Conservation (phyloP, 1,140 invertebrate species). For the Drosophila triauraria region DNA sequence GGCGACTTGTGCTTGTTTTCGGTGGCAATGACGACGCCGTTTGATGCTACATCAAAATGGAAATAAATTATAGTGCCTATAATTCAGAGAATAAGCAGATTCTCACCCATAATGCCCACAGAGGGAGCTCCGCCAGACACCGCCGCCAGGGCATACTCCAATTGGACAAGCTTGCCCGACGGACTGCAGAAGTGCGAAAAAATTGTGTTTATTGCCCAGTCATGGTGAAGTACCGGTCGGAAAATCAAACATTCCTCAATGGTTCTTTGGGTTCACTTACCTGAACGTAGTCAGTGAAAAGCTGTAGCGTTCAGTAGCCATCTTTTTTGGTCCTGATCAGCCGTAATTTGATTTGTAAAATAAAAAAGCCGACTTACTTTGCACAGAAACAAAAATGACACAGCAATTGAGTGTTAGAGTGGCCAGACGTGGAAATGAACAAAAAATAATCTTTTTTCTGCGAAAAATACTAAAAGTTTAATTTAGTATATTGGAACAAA, state of each 20-base stretch:
- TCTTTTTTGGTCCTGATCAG: conserved; percentile 79
- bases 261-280: conserved; percentile 86
- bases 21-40: conserved; percentile 98
- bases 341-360: conserved; percentile 57
- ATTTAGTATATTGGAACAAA: not conserved
- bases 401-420: conserved; percentile 53
- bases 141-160: conserved; percentile 99
- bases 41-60: conserved; percentile 88
- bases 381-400: conserved; percentile 71
- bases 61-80: conserved; percentile 23
- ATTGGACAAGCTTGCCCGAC: conserved; percentile 99
- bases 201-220: conserved; percentile 66
- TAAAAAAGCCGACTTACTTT: conserved; percentile 56
- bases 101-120: conserved; percentile 97
- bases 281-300: conserved; percentile 99
- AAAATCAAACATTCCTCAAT: not conserved
- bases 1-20: conserved; percentile 99
- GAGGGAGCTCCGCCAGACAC: conserved; percentile 99
- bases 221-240: conserved; percentile 46
- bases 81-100: not conserved
- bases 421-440: not conserved
- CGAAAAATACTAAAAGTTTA: not conserved
- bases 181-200: conserved; percentile 89
- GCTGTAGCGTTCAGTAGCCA: conserved; percentile 98
- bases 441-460: not conserved